A percentile compares a stretch with the other conserved stretches of the same genome.
phyloP scores from a whole-genome alignment of 2,888 invertebrate genomes.

The Leptopilina drosophilae region DNA sequence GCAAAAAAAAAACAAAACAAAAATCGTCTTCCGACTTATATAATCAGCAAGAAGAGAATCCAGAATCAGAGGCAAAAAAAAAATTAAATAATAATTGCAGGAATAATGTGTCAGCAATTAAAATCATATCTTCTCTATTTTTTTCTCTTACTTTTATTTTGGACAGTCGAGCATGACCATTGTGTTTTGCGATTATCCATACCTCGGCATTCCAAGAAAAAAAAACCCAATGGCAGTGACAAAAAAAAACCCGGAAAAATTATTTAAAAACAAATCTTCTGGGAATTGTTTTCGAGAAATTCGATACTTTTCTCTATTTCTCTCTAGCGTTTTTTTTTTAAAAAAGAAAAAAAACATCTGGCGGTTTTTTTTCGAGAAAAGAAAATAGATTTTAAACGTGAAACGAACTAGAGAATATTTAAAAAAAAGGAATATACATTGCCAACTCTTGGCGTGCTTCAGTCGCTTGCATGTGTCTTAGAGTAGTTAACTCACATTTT shows the following conservation, averaged over 20 bases:
- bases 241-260: conserved; percentile 1
- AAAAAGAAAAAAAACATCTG: background rate
- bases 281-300: conserved; percentile 13
- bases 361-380: background rate
- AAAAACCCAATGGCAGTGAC: conserved; percentile 15
- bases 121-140: conserved; percentile 17
- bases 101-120: conserved; percentile 8
- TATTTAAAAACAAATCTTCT: background rate
- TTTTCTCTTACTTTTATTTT: conserved; percentile 19
- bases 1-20: conserved; percentile 20
- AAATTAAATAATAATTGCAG: background rate
- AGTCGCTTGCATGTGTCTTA: conserved; percentile 40
- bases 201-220: conserved; percentile 34
- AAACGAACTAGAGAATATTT: conserved; percentile 16
- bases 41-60: conserved; percentile 26
- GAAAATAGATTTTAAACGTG: background rate
- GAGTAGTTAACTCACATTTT: conserved; percentile 24
- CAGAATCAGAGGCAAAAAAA: conserved; percentile 27
- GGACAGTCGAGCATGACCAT: conserved; percentile 31
- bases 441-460: conserved; percentile 29
- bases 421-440: background rate
- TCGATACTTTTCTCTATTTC: background rate
- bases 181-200: conserved; percentile 34
- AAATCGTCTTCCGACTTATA: conserved; percentile 26
- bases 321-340: background rate